Conservation (phyloP, 2,113 vertebrate species). For the Cranoglanis bouderius region DNA sequence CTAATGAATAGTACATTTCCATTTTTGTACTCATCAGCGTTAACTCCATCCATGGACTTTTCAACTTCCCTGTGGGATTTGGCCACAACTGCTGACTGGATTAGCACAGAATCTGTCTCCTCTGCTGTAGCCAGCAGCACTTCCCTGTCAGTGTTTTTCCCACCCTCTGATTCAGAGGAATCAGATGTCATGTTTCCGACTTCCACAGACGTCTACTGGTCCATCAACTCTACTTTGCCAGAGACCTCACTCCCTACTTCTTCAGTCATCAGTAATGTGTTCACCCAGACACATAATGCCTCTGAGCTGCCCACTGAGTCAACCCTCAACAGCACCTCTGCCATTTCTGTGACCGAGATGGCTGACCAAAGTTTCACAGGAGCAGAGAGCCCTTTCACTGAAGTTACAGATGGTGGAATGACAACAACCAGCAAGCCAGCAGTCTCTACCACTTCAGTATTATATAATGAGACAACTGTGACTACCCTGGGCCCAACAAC, state of each 20-base stretch:
- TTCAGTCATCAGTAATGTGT: constrained; percentile 50
- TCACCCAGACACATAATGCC: constrained; percentile 46
- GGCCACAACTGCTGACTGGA: constrained; percentile 52
- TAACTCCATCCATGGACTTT: constrained; percentile 55
- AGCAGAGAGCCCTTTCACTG: constrained; percentile 57
- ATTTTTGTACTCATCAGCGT: constrained; percentile 62
- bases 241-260: constrained; percentile 46
- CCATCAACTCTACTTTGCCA: constrained; percentile 56
- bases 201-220: constrained; percentile 66
- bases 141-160: constrained; percentile 55
- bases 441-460: constrained; percentile 42
- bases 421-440: constrained; percentile 54
- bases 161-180: constrained; percentile 48
- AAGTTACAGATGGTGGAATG: constrained; percentile 42
- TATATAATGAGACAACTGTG: constrained; percentile 54
- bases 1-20: constrained; percentile 54
- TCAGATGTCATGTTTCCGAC: constrained; percentile 48
- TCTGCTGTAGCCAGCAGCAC: constrained; percentile 40
- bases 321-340: constrained; percentile 20
- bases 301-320: constrained; percentile 45
- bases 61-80: constrained; percentile 54
- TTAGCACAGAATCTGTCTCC: constrained; percentile 57
- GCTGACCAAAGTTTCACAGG: constrained; percentile 63
- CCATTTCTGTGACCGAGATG: constrained; percentile 54
- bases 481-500: constrained; percentile 48